Conservation (phyloP, 92 coral and sea anemone genomes). For the Epizoanthus scotinus region DNA sequence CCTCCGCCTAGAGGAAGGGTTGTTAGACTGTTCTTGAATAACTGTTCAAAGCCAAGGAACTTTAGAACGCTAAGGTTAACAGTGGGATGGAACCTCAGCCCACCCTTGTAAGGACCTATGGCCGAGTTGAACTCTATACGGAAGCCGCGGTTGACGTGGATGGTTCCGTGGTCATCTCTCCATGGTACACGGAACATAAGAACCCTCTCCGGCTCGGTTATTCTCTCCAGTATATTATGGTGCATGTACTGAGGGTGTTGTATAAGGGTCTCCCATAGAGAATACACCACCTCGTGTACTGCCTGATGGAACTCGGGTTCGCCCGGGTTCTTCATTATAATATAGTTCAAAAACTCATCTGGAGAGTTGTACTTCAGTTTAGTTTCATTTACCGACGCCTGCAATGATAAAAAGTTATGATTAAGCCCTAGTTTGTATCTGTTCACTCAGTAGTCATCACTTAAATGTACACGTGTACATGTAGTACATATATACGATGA, state of each 20-base stretch:
- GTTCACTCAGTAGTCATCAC: too few relatives aligned
- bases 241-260: slow-evolving; percentile 59
- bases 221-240: slow-evolving; percentile 78
- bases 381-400: slow-evolving; percentile 28
- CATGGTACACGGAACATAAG: slow-evolving; percentile 88
- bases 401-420: background rate
- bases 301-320: slow-evolving; percentile 87
- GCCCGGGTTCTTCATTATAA: slow-evolving; percentile 66
- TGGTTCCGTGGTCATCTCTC: slow-evolving; percentile 75
- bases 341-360: slow-evolving; percentile 66
- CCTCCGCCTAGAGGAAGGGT: slow-evolving; percentile 92
- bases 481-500: too few relatives aligned
- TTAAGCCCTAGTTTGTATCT: too few relatives aligned
- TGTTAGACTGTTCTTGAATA: slow-evolving; percentile 85
- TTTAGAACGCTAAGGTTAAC: slow-evolving; percentile 83
- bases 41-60: slow-evolving; percentile 89
- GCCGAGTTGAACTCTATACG: slow-evolving; percentile 88
- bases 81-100: slow-evolving; percentile 79
- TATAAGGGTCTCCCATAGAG: slow-evolving; percentile 72
- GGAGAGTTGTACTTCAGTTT: slow-evolving; percentile 52
- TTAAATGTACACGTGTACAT: too few relatives aligned
- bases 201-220: slow-evolving; percentile 86
- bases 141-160: slow-evolving; percentile 81
- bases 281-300: slow-evolving; percentile 76
- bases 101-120: slow-evolving; percentile 91